These are phyloP conservation scores for Oreochromis aureus DNA, from an alignment of 2,113 vertebrate genomes.

Conservation along the genomic window DNA sequence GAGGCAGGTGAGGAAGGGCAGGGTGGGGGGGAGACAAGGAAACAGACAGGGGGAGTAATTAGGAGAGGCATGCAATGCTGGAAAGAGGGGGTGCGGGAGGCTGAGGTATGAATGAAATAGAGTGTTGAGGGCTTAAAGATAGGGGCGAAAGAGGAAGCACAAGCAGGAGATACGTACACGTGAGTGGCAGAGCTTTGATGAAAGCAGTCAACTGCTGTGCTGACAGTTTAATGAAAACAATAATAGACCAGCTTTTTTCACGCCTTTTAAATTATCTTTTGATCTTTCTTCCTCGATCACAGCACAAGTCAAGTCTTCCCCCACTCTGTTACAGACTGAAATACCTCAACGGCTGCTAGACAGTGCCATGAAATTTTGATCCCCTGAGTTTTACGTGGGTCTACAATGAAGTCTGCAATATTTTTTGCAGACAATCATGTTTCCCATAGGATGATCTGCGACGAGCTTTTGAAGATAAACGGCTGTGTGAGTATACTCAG, in stretches of 20 bases:
- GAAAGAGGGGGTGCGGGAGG: background rate
- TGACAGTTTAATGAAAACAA: background rate
- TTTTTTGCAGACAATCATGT: background rate
- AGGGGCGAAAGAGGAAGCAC: background rate
- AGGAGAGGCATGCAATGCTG: conserved; percentile 20
- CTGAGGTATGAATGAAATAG: background rate
- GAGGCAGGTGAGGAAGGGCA: conserved; percentile 20
- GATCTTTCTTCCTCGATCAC: background rate
- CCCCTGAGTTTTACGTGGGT: background rate
- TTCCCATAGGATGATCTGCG: background rate
- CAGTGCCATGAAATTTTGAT: background rate
- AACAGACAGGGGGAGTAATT: conserved; percentile 33
- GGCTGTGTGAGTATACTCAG: background rate
- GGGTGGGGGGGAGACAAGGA: background rate
- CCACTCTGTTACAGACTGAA: background rate
- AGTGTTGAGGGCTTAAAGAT: background rate
- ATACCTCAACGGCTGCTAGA: background rate
- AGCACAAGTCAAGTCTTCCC: background rate
- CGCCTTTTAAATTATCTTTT: background rate
- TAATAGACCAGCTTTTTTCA: background rate
- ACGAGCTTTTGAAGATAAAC: background rate
- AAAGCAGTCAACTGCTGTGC: background rate
- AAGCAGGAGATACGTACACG: background rate
- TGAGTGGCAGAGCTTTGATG: background rate
- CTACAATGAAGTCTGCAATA: background rate